These are phyloP conservation scores for Eulacestoma nigropectus DNA, from an alignment of 2,113 vertebrate genomes.

Conservation along the genomic window DNA sequence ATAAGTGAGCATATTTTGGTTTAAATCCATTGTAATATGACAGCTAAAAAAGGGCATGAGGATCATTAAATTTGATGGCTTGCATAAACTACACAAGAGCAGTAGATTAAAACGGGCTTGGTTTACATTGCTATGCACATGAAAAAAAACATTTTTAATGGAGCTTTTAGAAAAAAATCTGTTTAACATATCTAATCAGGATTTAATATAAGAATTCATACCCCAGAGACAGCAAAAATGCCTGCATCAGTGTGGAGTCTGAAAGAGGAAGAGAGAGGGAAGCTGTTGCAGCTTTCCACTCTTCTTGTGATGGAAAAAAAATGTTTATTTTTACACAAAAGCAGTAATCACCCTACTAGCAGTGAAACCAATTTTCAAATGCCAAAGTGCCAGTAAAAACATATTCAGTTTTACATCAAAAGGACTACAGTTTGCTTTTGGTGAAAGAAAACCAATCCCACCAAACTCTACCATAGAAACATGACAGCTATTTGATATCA, in stretches of 20 bases:
- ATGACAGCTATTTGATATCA: not conserved
- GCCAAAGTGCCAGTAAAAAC: not conserved
- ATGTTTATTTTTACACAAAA: not conserved
- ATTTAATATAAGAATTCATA: slow-evolving; percentile 29
- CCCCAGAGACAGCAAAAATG: not conserved
- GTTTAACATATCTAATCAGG: slow-evolving; percentile 16
- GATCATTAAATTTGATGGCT: slow-evolving; percentile 38
- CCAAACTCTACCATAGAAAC: not conserved
- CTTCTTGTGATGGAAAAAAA: rapidly evolving
- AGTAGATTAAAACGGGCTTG: not conserved
- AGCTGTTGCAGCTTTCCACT: not conserved
- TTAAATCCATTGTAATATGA: slow-evolving; percentile 1
- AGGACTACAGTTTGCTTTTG: not conserved
- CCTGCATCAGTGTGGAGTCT: not conserved
- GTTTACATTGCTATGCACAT: not conserved
- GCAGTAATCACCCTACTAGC: not conserved
- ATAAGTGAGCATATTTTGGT: slow-evolving; percentile 22
- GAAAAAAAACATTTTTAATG: not conserved
- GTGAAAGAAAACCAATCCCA: not conserved
- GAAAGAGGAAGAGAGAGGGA: not conserved
- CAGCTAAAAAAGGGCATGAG: slow-evolving; percentile 4
- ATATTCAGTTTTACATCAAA: not conserved
- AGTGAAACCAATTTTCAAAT: not conserved
- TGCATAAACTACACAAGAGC: slow-evolving; percentile 35
- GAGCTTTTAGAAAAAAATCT: not conserved